Conservation (phyloP, 2,113 vertebrate genomes). For the Lagopus muta region DNA sequence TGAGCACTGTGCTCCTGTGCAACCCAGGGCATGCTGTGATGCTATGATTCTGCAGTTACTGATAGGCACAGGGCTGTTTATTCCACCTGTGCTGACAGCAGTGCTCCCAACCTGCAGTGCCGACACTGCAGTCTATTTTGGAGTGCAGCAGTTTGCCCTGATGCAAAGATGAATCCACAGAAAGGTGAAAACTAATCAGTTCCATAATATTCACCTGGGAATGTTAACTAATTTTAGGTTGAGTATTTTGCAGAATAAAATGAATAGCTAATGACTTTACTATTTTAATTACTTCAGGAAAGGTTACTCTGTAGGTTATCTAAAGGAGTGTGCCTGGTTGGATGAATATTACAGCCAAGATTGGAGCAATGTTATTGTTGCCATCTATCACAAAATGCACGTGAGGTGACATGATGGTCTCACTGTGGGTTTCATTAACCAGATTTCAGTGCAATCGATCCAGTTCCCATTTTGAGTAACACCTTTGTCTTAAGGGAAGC, state of each 20-base stretch:
- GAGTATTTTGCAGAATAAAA: not conserved
- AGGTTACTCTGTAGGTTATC: not conserved
- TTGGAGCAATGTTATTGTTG: not conserved
- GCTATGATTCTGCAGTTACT: too few relatives aligned
- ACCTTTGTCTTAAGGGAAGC: not conserved
- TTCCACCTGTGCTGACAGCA: not conserved
- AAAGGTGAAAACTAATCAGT: not conserved
- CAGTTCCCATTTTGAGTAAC: not conserved
- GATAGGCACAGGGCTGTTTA: fast-evolving
- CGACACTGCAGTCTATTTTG: fast-evolving
- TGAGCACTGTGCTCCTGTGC: too few relatives aligned
- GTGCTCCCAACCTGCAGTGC: not conserved
- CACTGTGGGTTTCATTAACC: fast-evolving
- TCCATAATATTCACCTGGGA: not conserved
- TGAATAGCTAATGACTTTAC: not conserved
- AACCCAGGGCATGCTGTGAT: too few relatives aligned
- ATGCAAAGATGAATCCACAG: not conserved
- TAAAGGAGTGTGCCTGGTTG: not conserved
- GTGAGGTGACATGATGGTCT: not conserved
- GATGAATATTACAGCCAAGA: not conserved
- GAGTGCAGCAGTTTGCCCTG: not conserved
- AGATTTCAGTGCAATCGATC: too few relatives aligned
- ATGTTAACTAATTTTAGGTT: not conserved
- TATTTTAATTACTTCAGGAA: not conserved
- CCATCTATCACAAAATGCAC: not conserved